Evolutionary conservation across 1,140 invertebrate species (phyloP), one percentile per base, ranked within the genome.

Genomic region (Ectropis grisescens): DNA sequence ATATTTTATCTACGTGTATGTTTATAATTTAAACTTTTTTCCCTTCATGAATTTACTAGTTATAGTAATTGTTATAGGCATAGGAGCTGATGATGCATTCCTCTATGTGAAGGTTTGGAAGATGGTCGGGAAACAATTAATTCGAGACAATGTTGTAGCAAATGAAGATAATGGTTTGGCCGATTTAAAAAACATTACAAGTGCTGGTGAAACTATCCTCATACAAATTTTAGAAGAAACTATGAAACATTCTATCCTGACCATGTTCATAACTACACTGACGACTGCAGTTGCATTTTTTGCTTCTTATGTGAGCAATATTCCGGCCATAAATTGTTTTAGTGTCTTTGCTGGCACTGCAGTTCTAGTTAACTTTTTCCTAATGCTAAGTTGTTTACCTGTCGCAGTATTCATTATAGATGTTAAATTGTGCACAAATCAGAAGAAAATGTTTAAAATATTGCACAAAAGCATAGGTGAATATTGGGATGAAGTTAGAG

Each of bases 31-130:
- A 30, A 82, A 85, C 8, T 97, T 97, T 68, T 98, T 98, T 80
- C 97, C 97, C 9, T 98, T 98, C 68, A 97, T 98, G 93, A 98
- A 98, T 87, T 84, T 98, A 43, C 84, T 98, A 54, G 92, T 95
- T 12, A 86, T 92, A 51, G 88, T 98, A 47, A 93, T 98, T 36
- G 93, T 93, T 54, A 55, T 71, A 92, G 92, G 92, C 27, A 93
- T 96, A 72, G 96, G 96, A 16, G 92, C 95, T 12, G 97, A 98
- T 83, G 95, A 97, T 85, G 92, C 95, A n/a, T 97, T 98, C 79
- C 90, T 98, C 47, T 91, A 92, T 83, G 89, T 93, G 37, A 95
- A 96, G 84, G 86, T 95, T 26, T 98, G 95, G 95, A 87, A 91
- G 39, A 80, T 71, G 61, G 42, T 76, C 23, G 61, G 69, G 38